A percentile compares a stretch with the other conserved stretches of the same genome.
These are phyloP conservation scores for Axis porcinus DNA, from an alignment of 2,113 vertebrate genomes.

Conservation along the genomic window DNA sequence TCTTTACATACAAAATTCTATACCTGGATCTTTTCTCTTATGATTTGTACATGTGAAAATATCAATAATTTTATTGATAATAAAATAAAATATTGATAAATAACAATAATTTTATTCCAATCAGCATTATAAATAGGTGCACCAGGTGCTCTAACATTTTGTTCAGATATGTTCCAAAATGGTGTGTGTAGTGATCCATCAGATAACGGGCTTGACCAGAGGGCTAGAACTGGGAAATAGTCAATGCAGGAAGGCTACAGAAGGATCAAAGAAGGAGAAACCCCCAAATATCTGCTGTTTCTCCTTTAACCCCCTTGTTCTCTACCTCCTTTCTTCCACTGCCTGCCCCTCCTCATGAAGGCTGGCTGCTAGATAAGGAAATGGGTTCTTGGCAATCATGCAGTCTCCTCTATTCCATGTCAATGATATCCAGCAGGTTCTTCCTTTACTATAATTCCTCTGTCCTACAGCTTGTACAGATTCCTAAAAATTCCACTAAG, in stretches of 20 bases:
- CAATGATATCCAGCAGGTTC: not conserved
- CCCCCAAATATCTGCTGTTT: not conserved
- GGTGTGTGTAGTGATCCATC: not conserved
- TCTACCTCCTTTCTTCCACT: not conserved
- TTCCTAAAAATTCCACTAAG: not conserved
- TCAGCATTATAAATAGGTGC: not conserved
- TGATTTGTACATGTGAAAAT: not conserved
- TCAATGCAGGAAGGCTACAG: not conserved
- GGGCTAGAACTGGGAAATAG: not conserved
- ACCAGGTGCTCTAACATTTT: not conserved
- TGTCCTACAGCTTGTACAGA: not conserved
- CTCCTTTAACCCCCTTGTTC: not conserved
- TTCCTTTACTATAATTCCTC: not conserved
- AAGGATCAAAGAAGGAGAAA: not conserved
- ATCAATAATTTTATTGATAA: not conserved
- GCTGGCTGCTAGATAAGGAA: not conserved
- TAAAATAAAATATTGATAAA: too few species aligned
- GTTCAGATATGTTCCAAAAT: not conserved
- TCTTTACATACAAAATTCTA: not conserved
- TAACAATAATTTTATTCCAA: not conserved
- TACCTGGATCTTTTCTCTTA: not conserved
- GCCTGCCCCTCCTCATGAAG: not conserved
- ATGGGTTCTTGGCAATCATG: not conserved
- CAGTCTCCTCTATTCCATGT: not conserved
- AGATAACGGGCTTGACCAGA: not conserved